Evolutionary conservation across 2,888 invertebrate genomes (phyloP), one percentile per base, ranked within the genome.

Genomic region (Apodemia zela): DNA sequence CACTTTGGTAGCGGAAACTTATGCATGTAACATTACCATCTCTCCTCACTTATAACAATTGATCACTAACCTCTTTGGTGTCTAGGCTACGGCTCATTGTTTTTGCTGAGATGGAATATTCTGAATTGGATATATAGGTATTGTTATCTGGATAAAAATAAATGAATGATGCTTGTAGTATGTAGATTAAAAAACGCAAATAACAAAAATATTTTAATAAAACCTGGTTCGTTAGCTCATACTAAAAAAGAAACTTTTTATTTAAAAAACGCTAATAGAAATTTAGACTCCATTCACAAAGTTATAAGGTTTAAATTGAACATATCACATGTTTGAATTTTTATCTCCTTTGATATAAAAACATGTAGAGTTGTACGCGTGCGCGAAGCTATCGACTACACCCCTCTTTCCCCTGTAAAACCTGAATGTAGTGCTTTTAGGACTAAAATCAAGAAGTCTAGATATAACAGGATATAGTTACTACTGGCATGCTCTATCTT

Each of bases 331-430:
- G 15, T 47, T 47, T 21, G 58, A 49, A 29, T 59, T 59, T 51
- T 59, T 66, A 66, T 64, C 66, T 67, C 60, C 57, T 65, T 64
- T 61, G 68, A 63, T 66, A 62, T 63, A 65, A 63, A 61, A 66
- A 66, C 57, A 3, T 25, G 25, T 35, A 21, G 38, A 47, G 61
- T 57, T 60, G 65, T 72, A 73, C 88, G 88, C 88, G 80, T 71
- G 88, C 87, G 84, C 77, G 74, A 67, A 71, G 75, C 76, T 88
- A 88, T 88, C 77, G 88, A 88, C 84, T 79, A 65, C 74, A 71
- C 77, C 66, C 69, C 65, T 68, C 66, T 54, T 25, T 54, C 25
- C 69, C 65, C 70, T 72, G 71, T 71, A 67, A 76, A 78, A 75
- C 74, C 77, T 80, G 79, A 80, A 79, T 75, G 74, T 79, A 80